Evolutionary conservation across 2,797 vertebrate genomes (phyloP), one percentile per base, ranked within the genome.

Genomic region (Heterohyrax brucei): DNA sequence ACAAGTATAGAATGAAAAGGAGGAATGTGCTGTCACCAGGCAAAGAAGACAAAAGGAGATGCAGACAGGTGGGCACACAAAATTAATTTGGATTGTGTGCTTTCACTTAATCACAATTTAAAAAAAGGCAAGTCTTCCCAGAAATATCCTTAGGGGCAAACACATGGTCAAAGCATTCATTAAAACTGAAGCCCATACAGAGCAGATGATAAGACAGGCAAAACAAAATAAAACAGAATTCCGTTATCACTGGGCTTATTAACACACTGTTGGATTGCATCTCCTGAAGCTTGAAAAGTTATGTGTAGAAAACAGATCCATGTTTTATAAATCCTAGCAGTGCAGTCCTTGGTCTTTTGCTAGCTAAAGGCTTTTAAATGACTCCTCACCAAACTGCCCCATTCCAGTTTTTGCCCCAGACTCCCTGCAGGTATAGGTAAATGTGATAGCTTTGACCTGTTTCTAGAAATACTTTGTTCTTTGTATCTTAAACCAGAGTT

Each of bases 161-260:
- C 4, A 89, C n/a, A 59, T 33, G 50, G 7, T 44, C 50, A 87
- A 96, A 96, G 79, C 10, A 84, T 81, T 72, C 88, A 61, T 95
- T 95, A 92, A 64, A 93, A 85, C 21, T 8, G 50, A 86, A 93
- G 68, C 0, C 1, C 73, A 89, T 94, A 93, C 66, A 82, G 13
- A 64, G 70, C 1, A 81, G 62, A 46, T 39, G 66, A 64, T 83
- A 87, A 87, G 39, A 19, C 46, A 95, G 81, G 59, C 72, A 91
- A 94, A 95, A 62, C 44, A 85, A 85, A 84, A 5, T 59, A 76
- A 89, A 87, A n/a, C 50, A 64, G 86, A 73, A 87, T 16, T 14
- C 22, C 72, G 3, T 82, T 81, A 78, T 46, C 84, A 2, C 7
- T 24, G 28, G 72, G 33, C 72, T 87, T 89, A 33, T 93, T 77